Conservation (phyloP, 2,113 vertebrate species). For the Muntiacus muntjak region DNA sequence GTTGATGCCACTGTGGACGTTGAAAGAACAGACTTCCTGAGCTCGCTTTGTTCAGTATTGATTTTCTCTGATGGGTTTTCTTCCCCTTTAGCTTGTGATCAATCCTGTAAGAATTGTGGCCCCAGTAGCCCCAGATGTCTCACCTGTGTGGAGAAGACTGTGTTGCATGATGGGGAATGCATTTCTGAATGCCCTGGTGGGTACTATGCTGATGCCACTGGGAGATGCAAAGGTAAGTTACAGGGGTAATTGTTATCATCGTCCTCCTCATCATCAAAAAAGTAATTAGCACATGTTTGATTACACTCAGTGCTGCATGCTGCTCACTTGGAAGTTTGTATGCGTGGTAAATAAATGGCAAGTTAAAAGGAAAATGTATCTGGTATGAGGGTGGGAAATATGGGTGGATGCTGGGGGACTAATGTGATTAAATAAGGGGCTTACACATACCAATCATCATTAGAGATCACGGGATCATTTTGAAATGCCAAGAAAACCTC, state of each 20-base stretch:
- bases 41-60: not conserved
- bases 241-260: rapidly evolving
- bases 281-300: not conserved
- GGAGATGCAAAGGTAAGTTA: slow-evolving; percentile 87
- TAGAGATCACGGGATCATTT: not conserved
- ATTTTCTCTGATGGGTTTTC: not conserved
- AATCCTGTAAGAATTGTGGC: slow-evolving; percentile 88
- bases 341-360: not conserved
- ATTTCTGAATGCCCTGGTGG: slow-evolving; percentile 83
- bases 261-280: not conserved
- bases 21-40: not conserved
- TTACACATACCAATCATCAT: not conserved
- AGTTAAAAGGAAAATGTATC: not conserved
- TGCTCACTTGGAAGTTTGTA: not conserved
- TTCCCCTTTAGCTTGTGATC: slow-evolving; percentile 86
- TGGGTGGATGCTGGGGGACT: not conserved
- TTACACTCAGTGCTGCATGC: too few species aligned
- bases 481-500: not conserved
- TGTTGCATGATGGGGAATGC: slow-evolving; percentile 86
- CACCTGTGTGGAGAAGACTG: slow-evolving; percentile 80
- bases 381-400: not conserved
- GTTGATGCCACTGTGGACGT: not conserved
- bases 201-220: slow-evolving; percentile 79
- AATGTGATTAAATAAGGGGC: not conserved
- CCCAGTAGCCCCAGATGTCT: slow-evolving; percentile 82